Evolutionary conservation across 2,888 invertebrate genomes (phyloP), one percentile per base, ranked within the genome.

Genomic region (Agriotes lineatus): DNA sequence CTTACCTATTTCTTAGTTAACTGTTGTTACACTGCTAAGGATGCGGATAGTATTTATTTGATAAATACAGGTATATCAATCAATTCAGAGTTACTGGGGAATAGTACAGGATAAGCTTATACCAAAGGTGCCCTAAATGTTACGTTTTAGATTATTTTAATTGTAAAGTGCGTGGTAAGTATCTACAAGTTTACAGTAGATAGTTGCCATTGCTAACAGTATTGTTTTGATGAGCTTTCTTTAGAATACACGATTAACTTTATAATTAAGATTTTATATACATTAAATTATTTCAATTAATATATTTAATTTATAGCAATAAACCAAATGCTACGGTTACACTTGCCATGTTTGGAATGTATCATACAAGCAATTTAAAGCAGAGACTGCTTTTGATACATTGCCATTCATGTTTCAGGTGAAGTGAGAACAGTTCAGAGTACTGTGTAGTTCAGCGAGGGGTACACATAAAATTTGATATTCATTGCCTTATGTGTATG

Each of bases 71-170:
- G 80, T 80, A 77, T 70, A 75, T 39, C 66, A 64, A 67, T 60
- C 66, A 59, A 70, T 67, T 59, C 54, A 67, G 45, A 70, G 57
- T 70, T 64, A 70, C 66, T 67, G 63, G 69, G 64, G 61, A 71
- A 67, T 66, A 67, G 60, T 70, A 68, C 76, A 67, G 76, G 78
- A 89, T 90, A 91, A 90, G 90, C 90, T 70, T 91, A 92, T 92
- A 92, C 92, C 92, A 92, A 92, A 92, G 92, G 92, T 92, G 92
- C 92, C 92, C 92, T 92, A 88, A 87, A 86, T 85, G 86, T 88
- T 88, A 88, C 87, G 87, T 88, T 87, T 64, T 63, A 64, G 50
- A 64, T 70, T 71, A 75, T 67, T 61, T 66, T 66, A 70, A 61
- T 60, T 60, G 60, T 33, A 69, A 42, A 48, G 48, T 52, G 70